Evolutionary conservation across 1,140 invertebrate species (phyloP), one percentile per base, ranked within the genome.

Genomic region (Drosophila novamexicana): DNA sequence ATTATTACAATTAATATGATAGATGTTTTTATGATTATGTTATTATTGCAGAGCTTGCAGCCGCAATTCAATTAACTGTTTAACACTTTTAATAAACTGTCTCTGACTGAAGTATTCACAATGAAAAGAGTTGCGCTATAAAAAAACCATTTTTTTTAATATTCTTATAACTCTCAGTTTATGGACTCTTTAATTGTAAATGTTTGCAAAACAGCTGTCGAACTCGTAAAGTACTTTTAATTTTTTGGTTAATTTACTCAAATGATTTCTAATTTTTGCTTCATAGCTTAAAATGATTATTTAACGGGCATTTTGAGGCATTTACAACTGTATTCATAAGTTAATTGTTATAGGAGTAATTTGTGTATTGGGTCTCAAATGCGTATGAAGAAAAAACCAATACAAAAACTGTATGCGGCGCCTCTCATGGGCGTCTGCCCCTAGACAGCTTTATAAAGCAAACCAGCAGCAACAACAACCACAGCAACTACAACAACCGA

Each of bases 401-500:
- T 39, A 14, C 12, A 44, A 58, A 44, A 58, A 57, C 53, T 61
- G 50, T 32, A 62, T 49, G 64, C 54, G 65, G 71, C 71, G 71
- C 64, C 65, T 69, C 57, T 45, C 34, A 47, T 37, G 57, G 57
- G 65, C 52, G 71, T 74, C 71, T 74, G 71, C 44, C 10, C 16
- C 57, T 62, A 64, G 76, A 72, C 80, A 84, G 62, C 76, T 76
- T 64, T 63, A 72, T 77, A 79, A 84, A 80, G 80, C 81, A 83
- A 69, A 84, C 67, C 58, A 53, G 40, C 59, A 72, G 18, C 29
- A 59, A 57, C 65, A 29, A 29, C 22, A 29, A 29, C 22, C 4
- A 29, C 22, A 57, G 39, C 42, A 61, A 44, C 22, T 4, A 29
- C 5, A 57, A 45, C 42, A 61, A 44, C 22, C 50, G 10, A 50